Base-by-base conservation (phyloP, 2,888 invertebrate genomes). In the Xestia sexstrigata region DNA sequence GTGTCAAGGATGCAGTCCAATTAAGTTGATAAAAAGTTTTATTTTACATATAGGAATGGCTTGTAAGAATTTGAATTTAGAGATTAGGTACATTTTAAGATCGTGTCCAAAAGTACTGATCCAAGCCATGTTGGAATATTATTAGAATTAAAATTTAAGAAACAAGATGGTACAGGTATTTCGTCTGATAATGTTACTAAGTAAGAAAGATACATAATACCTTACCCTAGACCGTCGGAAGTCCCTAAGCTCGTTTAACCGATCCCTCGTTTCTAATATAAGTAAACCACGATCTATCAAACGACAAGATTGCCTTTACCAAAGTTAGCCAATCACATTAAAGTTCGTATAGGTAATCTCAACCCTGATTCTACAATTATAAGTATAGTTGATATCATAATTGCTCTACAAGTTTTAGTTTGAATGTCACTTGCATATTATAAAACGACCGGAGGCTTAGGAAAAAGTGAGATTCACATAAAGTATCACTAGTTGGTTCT, bases 201-300 rank as follows among this genome's bases (percentile, higher is more conserved):
- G 26, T 17, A 45, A 42, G 26, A 70, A 39, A 26, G 39, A 58
- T 8, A 39, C 20, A 39, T 20, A 8, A 49, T 7, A 68, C 11
- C 26, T 17, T 58, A 23, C 13, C 11, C 17, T 1, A 39, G 58
- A 7, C 7, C 45, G 23, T 13, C 6, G 26, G 42, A 62, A 8
- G 23, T 17, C n/a, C 9, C 55, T 39, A n/a, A 80, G 60, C 52
- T 80, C 66, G 66, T 79, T 67, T 74, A 62, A 79, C 15, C 5
- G 20, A 52, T 73, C 52, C 62, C 66, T 55, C 9, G 26, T 45
- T 17, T 11, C 49, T 45, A 70, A 55, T 63, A 49, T 23, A 42
- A 17, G 13, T 66, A 26, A 67, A 67, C 58, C 17, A 35, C 35
- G 11, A 80, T 60, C 60, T 60, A 60, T 26, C 20, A 23, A 15